Conservation (phyloP, 2,888 invertebrate species). For the Seladonia tumulorum region DNA sequence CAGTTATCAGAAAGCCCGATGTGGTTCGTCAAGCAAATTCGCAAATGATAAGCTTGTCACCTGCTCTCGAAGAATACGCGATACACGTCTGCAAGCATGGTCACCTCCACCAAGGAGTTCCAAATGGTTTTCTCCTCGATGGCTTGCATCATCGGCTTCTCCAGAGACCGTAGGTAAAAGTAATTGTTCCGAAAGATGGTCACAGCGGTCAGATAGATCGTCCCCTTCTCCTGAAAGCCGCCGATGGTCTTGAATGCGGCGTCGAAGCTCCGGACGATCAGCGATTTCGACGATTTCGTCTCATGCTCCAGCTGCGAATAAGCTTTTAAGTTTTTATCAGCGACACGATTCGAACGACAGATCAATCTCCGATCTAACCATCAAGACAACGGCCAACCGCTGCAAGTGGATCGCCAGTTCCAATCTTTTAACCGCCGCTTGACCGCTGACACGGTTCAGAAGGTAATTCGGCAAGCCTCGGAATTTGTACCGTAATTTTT, state of each 20-base stretch:
- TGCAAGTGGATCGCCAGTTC: slow-evolving; percentile 62
- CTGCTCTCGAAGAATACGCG: slow-evolving; percentile 82
- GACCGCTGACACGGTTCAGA: background rate
- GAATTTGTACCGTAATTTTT: slow-evolving; percentile 50
- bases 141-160: slow-evolving; percentile 72
- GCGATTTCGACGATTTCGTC: slow-evolving; percentile 74
- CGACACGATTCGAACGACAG: background rate
- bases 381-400: slow-evolving; percentile 58
- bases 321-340: background rate
- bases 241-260: slow-evolving; percentile 54
- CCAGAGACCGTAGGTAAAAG: slow-evolving; percentile 83
- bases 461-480: slow-evolving; percentile 26
- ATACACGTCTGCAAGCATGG: slow-evolving; percentile 84
- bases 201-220: slow-evolving; percentile 85
- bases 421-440: slow-evolving; percentile 23
- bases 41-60: slow-evolving; percentile 47
- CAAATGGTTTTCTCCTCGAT: slow-evolving; percentile 76
- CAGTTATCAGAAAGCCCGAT: background rate
- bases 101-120: slow-evolving; percentile 84
- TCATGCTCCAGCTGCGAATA: slow-evolving; percentile 56
- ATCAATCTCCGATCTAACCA: slow-evolving; percentile 56
- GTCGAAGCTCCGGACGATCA: slow-evolving; percentile 70
- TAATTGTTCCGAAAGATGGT: slow-evolving; percentile 84
- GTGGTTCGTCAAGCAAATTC: background rate
- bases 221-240: slow-evolving; percentile 79